Evolutionary conservation across 2,888 invertebrate genomes (phyloP), one percentile per base, ranked within the genome.

Genomic region (Alloscopus bannaensis): DNA sequence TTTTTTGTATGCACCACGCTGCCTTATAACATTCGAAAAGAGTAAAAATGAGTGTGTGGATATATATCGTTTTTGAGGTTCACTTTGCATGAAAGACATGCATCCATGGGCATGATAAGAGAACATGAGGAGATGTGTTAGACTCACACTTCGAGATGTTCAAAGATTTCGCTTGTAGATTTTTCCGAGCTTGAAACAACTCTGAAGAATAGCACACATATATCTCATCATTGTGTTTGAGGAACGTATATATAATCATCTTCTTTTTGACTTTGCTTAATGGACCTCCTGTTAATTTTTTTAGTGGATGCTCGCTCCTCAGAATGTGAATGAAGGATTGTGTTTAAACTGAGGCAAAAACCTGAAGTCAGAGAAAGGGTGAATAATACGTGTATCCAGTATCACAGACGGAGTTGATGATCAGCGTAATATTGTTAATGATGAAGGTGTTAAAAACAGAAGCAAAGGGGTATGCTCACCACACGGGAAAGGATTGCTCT

Each of bases 381-480:
- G 13, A 36, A 36, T 8, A 36, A 36, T 36, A 6, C 6, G 36
- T 36, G 36, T 13, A 36, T 6, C 36, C 6, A 36, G 13, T 11
- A 47, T 20, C 18, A 18, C 11, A 20, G 22, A 50, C 22, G 50
- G 29, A 31, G 31, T 31, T 59, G 59, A 59, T 59, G 59, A 59
- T 59, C 31, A 59, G 18, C 2, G 52, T 22, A 29, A 31, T 29
- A 28, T 59, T 29, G 59, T 31, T 59, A 31, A 59, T 59, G 29
- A 59, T 29, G 31, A 18, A 57, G 69, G 69, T 68, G 66, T 68
- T 68, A 69, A 42, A 69, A 57, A n/a, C 69, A 57, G 69, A 52
- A 69, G 69, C 69, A 42, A 42, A 62, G 20, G 50, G 50, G 8
- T 11, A 6, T 8, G 13, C 6, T 8, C 8, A 36, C n/a, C n/a